Percentiles rank a stretch among this genome's conserved stretches.
Conservation (phyloP, 2,113 vertebrate species). For the Pampusana beccarii region DNA sequence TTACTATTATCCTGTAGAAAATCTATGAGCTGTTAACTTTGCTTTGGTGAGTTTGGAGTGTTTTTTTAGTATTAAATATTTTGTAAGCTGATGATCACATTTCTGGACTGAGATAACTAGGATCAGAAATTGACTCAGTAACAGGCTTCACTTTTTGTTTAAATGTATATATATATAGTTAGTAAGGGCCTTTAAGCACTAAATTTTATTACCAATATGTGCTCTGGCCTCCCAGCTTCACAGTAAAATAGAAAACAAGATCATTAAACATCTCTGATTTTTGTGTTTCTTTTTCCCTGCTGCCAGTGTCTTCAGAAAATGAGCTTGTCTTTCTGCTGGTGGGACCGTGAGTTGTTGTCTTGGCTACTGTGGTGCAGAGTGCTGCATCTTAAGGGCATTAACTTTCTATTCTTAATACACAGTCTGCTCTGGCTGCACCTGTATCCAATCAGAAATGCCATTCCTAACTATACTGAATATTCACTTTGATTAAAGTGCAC, state of each 20-base stretch:
- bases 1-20: not conserved
- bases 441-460: not conserved
- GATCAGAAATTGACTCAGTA: not conserved
- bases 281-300: not conserved
- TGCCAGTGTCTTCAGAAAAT: not conserved
- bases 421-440: not conserved
- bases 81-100: not conserved
- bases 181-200: not conserved
- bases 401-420: not conserved
- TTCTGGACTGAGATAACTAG: not conserved
- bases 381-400: not conserved
- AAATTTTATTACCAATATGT: not conserved
- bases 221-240: not conserved
- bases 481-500: not conserved
- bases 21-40: not conserved
- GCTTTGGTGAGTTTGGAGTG: not conserved
- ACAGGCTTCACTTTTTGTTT: not conserved
- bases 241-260: not conserved
- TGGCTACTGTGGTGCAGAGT: not conserved
- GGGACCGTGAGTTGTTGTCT: not conserved
- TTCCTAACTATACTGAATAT: not conserved
- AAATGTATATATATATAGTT: not conserved
- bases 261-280: not conserved
- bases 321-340: not conserved
- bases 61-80: not conserved